phyloP scores from a whole-genome alignment of 2,113 vertebrate species.

The Halcyon malimbica region DNA sequence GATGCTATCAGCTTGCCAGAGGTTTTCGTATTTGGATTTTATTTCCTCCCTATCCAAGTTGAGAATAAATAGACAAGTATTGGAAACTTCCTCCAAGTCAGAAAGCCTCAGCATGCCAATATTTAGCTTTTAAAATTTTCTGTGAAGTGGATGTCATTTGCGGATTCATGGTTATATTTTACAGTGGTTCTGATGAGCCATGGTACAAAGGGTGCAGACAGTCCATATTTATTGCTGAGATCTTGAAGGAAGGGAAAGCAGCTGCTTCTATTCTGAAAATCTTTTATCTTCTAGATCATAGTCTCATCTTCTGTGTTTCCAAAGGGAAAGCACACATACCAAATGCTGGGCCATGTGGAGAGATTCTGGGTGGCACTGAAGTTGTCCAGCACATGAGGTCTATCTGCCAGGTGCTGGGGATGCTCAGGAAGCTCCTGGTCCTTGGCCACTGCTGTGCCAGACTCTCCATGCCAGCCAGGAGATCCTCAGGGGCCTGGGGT shows the following conservation, averaged over 20 bases:
- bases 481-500: neutral
- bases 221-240: neutral
- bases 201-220: neutral
- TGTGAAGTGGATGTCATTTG: neutral
- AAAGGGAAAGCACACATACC: fast-evolving
- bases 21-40: neutral
- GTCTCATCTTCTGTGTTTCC: neutral
- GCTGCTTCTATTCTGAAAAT: neutral
- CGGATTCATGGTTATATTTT: neutral
- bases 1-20: neutral
- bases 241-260: neutral
- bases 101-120: neutral
- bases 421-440: neutral
- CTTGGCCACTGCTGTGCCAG: neutral
- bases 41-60: neutral
- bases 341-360: fast-evolving
- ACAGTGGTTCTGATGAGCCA: neutral
- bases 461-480: neutral
- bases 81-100: neutral
- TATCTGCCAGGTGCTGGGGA: fast-evolving
- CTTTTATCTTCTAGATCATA: neutral
- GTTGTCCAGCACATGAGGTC: fast-evolving
- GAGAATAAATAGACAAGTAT: neutral
- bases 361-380: neutral
- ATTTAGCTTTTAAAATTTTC: neutral